Conservation (phyloP, 2,888 invertebrate genomes). For the Morpho helenor region DNA sequence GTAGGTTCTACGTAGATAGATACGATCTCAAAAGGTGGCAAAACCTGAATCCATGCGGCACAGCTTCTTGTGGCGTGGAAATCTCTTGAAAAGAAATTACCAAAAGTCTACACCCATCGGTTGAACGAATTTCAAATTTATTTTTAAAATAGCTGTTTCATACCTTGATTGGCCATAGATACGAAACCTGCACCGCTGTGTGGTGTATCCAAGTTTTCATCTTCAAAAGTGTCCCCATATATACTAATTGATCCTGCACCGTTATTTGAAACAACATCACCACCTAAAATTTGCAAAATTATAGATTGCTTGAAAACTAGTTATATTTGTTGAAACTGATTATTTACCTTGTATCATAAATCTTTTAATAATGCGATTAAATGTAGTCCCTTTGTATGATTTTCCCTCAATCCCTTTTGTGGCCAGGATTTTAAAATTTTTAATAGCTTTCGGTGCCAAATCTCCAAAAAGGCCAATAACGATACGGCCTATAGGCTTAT, state of each 20-base stretch:
- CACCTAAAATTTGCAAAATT: slow-evolving; percentile 76
- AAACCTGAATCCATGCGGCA: too few relatives aligned
- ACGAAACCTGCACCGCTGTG: slow-evolving; percentile 91
- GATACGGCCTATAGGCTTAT: slow-evolving; percentile 85
- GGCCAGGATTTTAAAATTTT: slow-evolving; percentile 92
- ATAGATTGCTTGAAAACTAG: not conserved
- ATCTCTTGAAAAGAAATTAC: too few relatives aligned
- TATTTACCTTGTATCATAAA: slow-evolving; percentile 94
- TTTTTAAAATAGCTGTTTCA: not conserved
- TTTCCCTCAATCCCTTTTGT: slow-evolving; percentile 86
- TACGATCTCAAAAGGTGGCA: too few relatives aligned
- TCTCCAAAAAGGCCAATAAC: slow-evolving; percentile 95
- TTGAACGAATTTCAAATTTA: too few relatives aligned
- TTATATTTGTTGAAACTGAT: not conserved
- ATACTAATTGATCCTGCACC: slow-evolving; percentile 92
- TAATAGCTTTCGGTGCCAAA: slow-evolving; percentile 89
- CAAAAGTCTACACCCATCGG: too few relatives aligned
- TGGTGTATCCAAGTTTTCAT: slow-evolving; percentile 90
- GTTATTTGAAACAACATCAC: slow-evolving; percentile 89
- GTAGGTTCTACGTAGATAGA: too few relatives aligned
- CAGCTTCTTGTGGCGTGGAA: too few relatives aligned
- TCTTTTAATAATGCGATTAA: slow-evolving; percentile 92
- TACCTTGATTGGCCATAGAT: slow-evolving; percentile 93
- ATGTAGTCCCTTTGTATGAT: slow-evolving; percentile 87
- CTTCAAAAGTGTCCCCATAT: slow-evolving; percentile 90